These are phyloP conservation scores for Cottus gobio DNA, from an alignment of 2,113 vertebrate species.

Conservation along the genomic window DNA sequence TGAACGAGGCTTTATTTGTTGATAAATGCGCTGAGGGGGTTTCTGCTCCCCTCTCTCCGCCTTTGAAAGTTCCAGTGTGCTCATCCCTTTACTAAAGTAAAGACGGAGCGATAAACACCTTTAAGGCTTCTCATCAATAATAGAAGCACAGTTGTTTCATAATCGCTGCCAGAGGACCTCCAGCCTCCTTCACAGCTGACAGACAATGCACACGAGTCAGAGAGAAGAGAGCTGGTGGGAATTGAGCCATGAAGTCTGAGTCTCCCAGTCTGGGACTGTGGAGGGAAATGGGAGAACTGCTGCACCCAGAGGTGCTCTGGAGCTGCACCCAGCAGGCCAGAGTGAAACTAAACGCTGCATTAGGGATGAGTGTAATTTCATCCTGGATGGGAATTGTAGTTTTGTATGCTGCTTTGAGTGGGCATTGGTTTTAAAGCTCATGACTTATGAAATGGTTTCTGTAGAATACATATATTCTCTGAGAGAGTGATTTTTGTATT, in stretches of 20 bases:
- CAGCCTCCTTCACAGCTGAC: constrained; percentile 55
- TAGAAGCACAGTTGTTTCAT: constrained; percentile 62
- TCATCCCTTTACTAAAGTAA: constrained; percentile 62
- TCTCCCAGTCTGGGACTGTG: constrained; percentile 42
- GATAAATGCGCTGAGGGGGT: constrained; percentile 45
- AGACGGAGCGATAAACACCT: constrained; percentile 65
- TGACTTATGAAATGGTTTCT: not conserved
- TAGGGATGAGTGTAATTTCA: constrained; percentile 31
- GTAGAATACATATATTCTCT: not conserved
- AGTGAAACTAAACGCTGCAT: constrained; percentile 24
- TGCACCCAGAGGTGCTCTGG: constrained; percentile 60
- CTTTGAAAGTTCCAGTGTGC: constrained; percentile 56
- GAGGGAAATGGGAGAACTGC: constrained; percentile 54
- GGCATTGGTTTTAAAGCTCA: constrained; percentile 2
- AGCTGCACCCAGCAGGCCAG: constrained; percentile 38
- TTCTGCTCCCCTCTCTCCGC: constrained; percentile 39
- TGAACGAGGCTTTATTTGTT: constrained; percentile 39
- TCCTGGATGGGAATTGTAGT: not conserved
- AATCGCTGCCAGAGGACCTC: constrained; percentile 64
- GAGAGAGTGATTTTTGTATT: not conserved
- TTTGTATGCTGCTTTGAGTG: not conserved
- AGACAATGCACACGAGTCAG: constrained; percentile 28
- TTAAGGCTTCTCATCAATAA: constrained; percentile 75
- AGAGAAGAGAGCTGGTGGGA: constrained; percentile 57
- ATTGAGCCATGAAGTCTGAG: constrained; percentile 53